A percentile compares a stretch with the other conserved stretches of the same genome.
Evolutionary conservation across 2,888 invertebrate species (phyloP).

Genomic region (Autographa gamma): DNA sequence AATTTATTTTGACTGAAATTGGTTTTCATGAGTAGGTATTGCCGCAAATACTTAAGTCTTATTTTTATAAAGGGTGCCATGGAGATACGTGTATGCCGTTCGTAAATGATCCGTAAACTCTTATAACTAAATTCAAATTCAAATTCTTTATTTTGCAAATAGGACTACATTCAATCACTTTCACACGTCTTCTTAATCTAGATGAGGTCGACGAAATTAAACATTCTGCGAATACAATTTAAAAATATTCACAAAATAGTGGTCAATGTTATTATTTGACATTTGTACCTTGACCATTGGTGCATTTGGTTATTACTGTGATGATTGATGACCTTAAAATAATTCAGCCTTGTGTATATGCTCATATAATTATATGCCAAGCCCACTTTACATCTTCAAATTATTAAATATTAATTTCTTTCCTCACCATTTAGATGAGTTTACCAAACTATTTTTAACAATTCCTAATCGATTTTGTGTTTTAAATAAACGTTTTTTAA

Average conservation of each 20-base stretch:
- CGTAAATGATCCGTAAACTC: no score
- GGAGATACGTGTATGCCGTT: no score
- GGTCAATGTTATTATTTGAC: not conserved
- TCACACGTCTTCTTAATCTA: no score
- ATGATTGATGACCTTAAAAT: constrained; percentile 45
- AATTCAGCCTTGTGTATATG: constrained; percentile 31
- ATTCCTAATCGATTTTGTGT: constrained; percentile 10
- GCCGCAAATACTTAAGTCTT: not conserved
- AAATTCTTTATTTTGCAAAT: no score
- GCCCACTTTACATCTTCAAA: constrained; percentile 16
- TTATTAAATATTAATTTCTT: not conserved
- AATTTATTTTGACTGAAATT: not conserved
- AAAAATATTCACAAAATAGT: not conserved
- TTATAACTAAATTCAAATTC: no score
- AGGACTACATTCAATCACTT: no score
- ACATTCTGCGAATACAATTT: no score
- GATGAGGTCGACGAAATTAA: no score
- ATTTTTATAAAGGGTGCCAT: no score
- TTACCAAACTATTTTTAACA: not conserved
- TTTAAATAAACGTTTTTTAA: not conserved
- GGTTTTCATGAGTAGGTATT: not conserved
- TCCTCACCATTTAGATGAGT: not conserved
- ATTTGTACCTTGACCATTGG: constrained; percentile 39
- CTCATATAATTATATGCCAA: constrained; percentile 41
- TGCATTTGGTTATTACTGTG: constrained; percentile 20